Conservation (phyloP, 2,888 invertebrate species). For the Synergus itoensis region DNA sequence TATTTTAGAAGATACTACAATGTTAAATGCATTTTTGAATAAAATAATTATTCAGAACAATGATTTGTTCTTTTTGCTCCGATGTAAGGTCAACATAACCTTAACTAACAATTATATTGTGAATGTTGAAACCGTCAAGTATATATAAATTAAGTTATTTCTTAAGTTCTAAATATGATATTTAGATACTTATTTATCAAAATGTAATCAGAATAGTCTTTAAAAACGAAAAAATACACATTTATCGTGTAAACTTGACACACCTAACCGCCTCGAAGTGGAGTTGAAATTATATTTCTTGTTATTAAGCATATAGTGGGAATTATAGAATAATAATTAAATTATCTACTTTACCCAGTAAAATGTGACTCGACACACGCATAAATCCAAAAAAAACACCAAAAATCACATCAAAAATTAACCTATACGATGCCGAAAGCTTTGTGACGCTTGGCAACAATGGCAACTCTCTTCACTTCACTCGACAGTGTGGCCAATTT, state of each 20-base stretch:
- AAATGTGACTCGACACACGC: background rate
- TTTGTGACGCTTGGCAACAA: background rate
- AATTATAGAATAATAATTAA: background rate
- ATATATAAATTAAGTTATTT: background rate
- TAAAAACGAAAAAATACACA: background rate
- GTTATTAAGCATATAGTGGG: background rate
- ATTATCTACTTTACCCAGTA: background rate
- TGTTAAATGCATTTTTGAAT: background rate
- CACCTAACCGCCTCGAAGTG: background rate
- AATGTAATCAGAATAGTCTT: background rate
- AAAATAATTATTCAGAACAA: background rate
- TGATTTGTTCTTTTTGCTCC: background rate
- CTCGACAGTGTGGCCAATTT: background rate
- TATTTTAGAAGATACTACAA: background rate
- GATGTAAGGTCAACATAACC: conserved; percentile 5
- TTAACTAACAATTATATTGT: background rate
- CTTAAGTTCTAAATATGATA: background rate
- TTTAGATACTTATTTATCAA: background rate
- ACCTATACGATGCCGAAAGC: conserved; percentile 2
- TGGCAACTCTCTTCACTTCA: background rate
- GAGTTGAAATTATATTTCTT: background rate
- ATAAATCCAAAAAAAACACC: conserved; percentile 14
- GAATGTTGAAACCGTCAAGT: background rate
- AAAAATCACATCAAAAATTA: conserved; percentile 31
- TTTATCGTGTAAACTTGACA: conserved; percentile 3